Conservation (phyloP, 2,797 vertebrate genomes). For the Syngnathus acus region DNA sequence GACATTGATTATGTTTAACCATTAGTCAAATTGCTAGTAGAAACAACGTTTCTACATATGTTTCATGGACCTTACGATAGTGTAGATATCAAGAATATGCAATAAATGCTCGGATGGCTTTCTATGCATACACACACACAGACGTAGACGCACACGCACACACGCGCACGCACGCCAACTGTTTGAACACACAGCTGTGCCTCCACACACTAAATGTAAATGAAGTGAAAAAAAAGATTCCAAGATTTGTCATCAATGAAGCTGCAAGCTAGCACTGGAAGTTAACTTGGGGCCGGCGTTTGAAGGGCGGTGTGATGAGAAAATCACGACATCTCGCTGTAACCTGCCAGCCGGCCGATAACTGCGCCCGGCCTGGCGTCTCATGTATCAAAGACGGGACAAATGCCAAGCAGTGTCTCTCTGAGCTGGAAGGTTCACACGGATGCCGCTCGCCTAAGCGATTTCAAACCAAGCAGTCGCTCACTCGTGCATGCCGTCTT, state of each 20-base stretch:
- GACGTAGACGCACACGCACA: constrained; percentile 25
- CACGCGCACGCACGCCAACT: constrained; percentile 23
- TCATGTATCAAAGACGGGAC: constrained; percentile 68
- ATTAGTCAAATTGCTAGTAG: neutral
- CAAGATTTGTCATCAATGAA: constrained; percentile 35
- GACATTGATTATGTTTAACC: neutral
- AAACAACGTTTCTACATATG: no score
- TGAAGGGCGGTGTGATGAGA: constrained; percentile 63
- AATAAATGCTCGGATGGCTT: neutral
- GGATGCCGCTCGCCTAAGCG: constrained; percentile 51
- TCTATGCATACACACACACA: constrained; percentile 33
- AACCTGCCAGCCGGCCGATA: constrained; percentile 71
- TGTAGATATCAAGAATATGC: neutral
- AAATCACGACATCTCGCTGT: constrained; percentile 56
- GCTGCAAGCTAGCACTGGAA: constrained; percentile 27
- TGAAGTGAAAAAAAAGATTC: constrained; percentile 38
- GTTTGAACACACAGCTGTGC: constrained; percentile 22
- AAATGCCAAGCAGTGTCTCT: constrained; percentile 71
- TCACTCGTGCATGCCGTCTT: constrained; percentile 38
- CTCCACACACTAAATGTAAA: constrained; percentile 31
- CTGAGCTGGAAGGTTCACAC: constrained; percentile 57
- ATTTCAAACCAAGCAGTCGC: constrained; percentile 38
- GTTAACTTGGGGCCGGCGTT: constrained; percentile 54
- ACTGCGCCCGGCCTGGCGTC: constrained; percentile 60
- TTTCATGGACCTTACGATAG: neutral